Conservation (phyloP, 2,113 vertebrate genomes). For the Tachycineta bicolor region DNA sequence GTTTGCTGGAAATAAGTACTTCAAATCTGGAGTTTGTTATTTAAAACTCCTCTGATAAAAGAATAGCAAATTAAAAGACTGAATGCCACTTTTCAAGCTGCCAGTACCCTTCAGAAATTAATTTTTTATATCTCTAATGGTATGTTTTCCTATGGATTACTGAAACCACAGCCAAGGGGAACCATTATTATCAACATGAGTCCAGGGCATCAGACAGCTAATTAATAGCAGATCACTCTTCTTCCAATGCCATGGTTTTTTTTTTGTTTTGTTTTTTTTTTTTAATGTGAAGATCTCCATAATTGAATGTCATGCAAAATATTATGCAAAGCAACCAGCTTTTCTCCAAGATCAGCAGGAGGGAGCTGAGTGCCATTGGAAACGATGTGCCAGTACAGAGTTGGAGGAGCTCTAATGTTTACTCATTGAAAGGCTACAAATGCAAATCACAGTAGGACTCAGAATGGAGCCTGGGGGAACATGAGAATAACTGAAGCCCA, state of each 20-base stretch:
- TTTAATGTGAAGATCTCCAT: constrained; percentile 20
- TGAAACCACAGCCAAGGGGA: constrained; percentile 17
- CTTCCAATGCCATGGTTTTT: background rate
- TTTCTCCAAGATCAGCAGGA: background rate
- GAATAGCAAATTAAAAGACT: background rate
- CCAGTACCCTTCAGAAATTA: background rate
- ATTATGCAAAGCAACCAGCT: background rate
- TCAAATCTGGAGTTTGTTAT: background rate
- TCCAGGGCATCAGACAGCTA: constrained; percentile 3
- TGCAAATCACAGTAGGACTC: constrained; percentile 36
- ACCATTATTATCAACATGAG: background rate
- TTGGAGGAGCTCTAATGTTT: constrained; percentile 10
- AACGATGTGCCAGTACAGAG: background rate
- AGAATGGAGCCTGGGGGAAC: constrained; percentile 30
- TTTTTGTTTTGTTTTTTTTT: background rate
- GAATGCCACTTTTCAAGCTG: background rate
- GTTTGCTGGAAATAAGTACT: background rate
- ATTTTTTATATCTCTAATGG: background rate
- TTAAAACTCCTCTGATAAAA: background rate
- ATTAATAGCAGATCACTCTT: constrained; percentile 24
- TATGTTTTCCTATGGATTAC: constrained; percentile 12
- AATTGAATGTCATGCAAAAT: constrained; percentile 30
- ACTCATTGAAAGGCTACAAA: constrained; percentile 12
- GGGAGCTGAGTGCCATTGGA: background rate
- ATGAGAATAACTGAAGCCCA: constrained; percentile 31